Evolutionary conservation across 2,113 vertebrate genomes (phyloP).

Genomic region (Trinectes maculatus): DNA sequence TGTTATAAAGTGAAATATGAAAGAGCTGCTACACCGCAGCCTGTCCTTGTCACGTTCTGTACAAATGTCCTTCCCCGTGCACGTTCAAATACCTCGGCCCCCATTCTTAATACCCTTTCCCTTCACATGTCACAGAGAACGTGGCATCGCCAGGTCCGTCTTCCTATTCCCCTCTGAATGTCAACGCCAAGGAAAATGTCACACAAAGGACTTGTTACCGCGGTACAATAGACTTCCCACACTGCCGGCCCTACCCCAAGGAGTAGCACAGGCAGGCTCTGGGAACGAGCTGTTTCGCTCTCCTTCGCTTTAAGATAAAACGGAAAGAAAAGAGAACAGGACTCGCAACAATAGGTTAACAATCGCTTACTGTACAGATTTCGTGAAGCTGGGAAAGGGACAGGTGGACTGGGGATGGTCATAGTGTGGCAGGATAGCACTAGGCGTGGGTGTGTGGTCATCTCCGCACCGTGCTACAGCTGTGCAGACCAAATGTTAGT

Average conservation of each 20-base stretch:
- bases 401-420: constrained; percentile 26
- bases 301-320: constrained; percentile 73
- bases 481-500: neutral
- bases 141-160: constrained; percentile 61
- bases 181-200: constrained; percentile 79
- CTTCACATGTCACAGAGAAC: constrained; percentile 77
- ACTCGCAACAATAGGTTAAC: constrained; percentile 79
- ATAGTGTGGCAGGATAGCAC: neutral
- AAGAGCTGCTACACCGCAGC: constrained; percentile 61
- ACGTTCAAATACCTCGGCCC: constrained; percentile 68
- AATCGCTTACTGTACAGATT: constrained; percentile 71
- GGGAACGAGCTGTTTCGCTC: constrained; percentile 60
- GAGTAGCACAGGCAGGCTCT: constrained; percentile 61
- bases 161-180: constrained; percentile 80
- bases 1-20: constrained; percentile 70
- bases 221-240: constrained; percentile 77
- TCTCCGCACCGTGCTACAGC: neutral
- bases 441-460: constrained; percentile 7
- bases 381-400: constrained; percentile 30
- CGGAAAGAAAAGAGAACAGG: constrained; percentile 66
- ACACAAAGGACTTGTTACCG: constrained; percentile 80
- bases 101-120: constrained; percentile 77
- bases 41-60: constrained; percentile 77
- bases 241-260: constrained; percentile 66
- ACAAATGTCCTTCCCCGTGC: constrained; percentile 72